A percentile compares a stretch with the other conserved stretches of the same genome.
Evolutionary conservation across 2,113 vertebrate species (phyloP).

Genomic region (Rhizomys pruinosus): DNA sequence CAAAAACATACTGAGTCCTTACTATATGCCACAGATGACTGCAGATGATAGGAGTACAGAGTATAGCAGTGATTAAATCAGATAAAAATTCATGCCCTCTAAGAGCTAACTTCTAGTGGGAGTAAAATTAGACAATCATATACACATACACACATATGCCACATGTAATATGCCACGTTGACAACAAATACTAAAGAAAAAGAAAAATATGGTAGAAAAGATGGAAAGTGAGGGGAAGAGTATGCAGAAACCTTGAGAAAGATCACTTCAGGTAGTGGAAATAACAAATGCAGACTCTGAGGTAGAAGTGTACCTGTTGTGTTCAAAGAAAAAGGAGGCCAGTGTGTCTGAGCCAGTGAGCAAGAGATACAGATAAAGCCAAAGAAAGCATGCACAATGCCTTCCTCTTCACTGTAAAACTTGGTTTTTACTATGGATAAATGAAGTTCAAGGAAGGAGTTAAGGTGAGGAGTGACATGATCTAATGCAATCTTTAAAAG

Average conservation of each 20-base stretch:
- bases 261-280: not conserved
- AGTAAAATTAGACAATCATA: not conserved
- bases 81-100: not conserved
- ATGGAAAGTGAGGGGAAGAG: not conserved
- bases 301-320: not conserved
- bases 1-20: not conserved
- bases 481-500: not conserved
- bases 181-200: not conserved
- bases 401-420: not conserved
- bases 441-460: not conserved
- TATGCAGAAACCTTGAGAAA: not conserved
- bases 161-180: not conserved
- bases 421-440: not conserved
- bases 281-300: not conserved
- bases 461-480: not conserved
- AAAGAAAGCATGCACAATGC: not conserved
- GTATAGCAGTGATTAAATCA: not conserved
- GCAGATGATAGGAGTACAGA: not conserved
- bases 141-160: too few species aligned
- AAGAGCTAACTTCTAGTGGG: not conserved
- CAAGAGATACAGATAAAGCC: not conserved
- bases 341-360: not conserved
- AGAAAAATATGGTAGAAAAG: constrained; percentile 44
- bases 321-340: not conserved
- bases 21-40: not conserved